Evolutionary conservation across 2,888 invertebrate species (phyloP), one percentile per base, ranked within the genome.

Genomic region (Lamproptera curius): DNA sequence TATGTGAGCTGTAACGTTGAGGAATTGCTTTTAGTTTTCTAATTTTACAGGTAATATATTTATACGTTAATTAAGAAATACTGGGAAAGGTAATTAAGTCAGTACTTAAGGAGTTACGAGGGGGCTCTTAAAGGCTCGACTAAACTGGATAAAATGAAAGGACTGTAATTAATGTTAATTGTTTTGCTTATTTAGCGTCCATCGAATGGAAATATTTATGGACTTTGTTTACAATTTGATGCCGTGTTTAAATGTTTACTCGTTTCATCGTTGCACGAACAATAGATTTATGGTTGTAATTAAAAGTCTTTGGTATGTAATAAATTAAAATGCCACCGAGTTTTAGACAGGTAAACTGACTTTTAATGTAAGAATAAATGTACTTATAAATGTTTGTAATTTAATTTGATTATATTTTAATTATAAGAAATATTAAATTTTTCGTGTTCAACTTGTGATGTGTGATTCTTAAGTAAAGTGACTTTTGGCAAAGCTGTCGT

Each of bases 61-160:
- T 34, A 45, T 20, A 42, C 13, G 23, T 65, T 73, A 74, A 73
- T 72, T 72, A 73, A 66, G 62, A 70, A 70, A 67, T 68, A 70
- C 62, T 68, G 63, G 67, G 57, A 56, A 62, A 59, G 60, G 66
- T 72, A 74, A 76, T 75, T 75, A 75, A 68, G 67, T 54, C 64
- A 61, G 67, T 67, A 71, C 72, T 74, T 72, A 70, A 68, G 62
- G 63, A 72, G 72, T 73, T 71, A 73, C 67, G 68, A 67, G 66
- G 63, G n/a, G 58, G 55, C 60, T 67, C 63, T 68, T 65, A 71
- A 69, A 70, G 67, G 68, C 68, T 65, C 55, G 49, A 48, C 50
- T 46, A 51, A 51, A 49, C 53, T 44, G 42, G 46, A 16, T 40
- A 49, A 47, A 51, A 55, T 44, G 46, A 47, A 52, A 54, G 45